These are phyloP conservation scores for Heptranchias perlo DNA, from an alignment of 2,113 vertebrate species.

Conservation along the genomic window DNA sequence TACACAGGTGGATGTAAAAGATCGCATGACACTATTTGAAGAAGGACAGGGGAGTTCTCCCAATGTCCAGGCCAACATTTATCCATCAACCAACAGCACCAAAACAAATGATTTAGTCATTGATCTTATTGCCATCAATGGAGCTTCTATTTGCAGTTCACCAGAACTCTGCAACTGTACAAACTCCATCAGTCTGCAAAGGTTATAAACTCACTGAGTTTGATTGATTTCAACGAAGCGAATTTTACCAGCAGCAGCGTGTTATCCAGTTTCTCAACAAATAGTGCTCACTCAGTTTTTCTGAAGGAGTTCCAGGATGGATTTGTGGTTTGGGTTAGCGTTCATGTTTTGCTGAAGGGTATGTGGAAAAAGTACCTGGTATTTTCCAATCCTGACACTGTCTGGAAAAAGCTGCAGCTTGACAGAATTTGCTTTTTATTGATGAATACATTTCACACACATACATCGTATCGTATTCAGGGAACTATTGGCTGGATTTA, in stretches of 20 bases:
- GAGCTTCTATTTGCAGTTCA: not conserved
- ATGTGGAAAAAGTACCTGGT: not conserved
- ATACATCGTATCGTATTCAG: not conserved
- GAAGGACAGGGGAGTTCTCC: too few relatives aligned
- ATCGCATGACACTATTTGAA: too few relatives aligned
- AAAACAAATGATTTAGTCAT: too few relatives aligned
- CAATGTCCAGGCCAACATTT: too few relatives aligned
- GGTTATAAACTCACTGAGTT: not conserved
- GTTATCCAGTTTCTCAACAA: not conserved
- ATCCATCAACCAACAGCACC: too few relatives aligned
- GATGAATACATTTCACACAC: not conserved
- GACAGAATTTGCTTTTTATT: not conserved
- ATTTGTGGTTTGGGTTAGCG: not conserved
- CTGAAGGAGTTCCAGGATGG: not conserved
- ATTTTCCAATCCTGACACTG: not conserved
- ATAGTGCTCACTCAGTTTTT: not conserved
- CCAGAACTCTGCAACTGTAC: not conserved
- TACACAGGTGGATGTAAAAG: too few relatives aligned
- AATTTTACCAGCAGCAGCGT: not conserved
- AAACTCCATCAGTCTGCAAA: not conserved
- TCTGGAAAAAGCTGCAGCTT: not conserved
- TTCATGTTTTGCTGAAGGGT: not conserved
- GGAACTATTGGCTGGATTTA: not conserved
- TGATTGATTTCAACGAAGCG: not conserved
- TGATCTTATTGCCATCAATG: too few relatives aligned